These are phyloP conservation scores for Acropora yongei DNA, from an alignment of 64 coral and sea anemone species.

Conservation along the genomic window DNA sequence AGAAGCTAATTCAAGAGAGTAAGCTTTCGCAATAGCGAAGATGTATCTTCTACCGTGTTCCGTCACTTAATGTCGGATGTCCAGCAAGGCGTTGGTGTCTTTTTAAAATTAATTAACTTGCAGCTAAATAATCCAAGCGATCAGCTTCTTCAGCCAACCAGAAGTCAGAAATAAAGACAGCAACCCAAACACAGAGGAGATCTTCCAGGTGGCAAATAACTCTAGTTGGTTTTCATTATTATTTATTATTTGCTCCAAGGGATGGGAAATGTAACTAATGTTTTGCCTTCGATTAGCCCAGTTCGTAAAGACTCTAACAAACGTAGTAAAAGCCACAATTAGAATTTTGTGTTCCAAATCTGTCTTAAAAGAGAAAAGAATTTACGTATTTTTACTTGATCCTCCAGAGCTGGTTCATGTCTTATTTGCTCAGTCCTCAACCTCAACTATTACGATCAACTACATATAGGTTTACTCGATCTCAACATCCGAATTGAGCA, in stretches of 20 bases:
- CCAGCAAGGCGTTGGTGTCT: neutral
- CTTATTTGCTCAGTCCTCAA: too few species aligned
- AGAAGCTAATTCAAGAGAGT: too few species aligned
- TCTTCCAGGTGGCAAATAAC: neutral
- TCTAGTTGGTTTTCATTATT: too few species aligned
- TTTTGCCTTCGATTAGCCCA: too few species aligned
- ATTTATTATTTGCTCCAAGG: neutral
- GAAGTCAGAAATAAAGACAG: neutral
- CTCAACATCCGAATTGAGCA: neutral
- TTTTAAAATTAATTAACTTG: slow-evolving; percentile 4
- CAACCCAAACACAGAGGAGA: neutral
- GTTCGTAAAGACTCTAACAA: neutral
- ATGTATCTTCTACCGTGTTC: neutral
- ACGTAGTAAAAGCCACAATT: neutral
- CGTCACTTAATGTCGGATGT: neutral
- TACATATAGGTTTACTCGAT: too few species aligned
- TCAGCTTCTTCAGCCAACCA: neutral
- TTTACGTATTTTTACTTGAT: too few species aligned
- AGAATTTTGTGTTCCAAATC: too few species aligned
- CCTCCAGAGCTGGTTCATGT: too few species aligned
- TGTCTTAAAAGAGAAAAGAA: too few species aligned
- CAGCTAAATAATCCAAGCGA: neutral
- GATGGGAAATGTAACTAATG: too few species aligned
- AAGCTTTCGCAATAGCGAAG: too few species aligned
- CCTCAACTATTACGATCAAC: too few species aligned